Conservation (phyloP, 2,888 invertebrate species). For the Apamea epomidion region DNA sequence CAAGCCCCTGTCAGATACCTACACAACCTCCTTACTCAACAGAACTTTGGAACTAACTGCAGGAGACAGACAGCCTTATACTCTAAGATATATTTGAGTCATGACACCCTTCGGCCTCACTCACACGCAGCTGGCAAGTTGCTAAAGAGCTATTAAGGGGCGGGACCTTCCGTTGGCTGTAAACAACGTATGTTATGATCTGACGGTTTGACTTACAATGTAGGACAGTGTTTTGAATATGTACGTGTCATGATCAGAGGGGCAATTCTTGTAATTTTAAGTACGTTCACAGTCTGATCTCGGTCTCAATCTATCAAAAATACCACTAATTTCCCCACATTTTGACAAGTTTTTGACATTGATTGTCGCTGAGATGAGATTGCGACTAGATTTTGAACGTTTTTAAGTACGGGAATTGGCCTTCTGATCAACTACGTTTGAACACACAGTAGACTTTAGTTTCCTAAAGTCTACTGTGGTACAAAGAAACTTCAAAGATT, state of each 20-base stretch:
- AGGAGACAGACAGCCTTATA: conserved; percentile 37
- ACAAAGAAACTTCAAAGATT: background rate
- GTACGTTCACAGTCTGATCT: too few species aligned
- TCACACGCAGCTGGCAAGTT: conserved; percentile 36
- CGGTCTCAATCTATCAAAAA: too few species aligned
- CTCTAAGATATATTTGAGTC: conserved; percentile 37
- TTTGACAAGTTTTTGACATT: too few species aligned
- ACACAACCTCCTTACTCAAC: background rate
- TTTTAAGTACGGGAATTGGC: too few species aligned
- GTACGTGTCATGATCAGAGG: background rate
- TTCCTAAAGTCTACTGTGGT: background rate
- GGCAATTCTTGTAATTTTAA: too few species aligned
- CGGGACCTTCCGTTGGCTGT: conserved; percentile 6
- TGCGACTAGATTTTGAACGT: too few species aligned
- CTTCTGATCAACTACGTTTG: background rate
- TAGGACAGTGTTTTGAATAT: background rate
- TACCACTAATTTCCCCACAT: too few species aligned
- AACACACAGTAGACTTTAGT: too few species aligned
- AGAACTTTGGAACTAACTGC: conserved; percentile 52
- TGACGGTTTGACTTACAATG: conserved; percentile 4
- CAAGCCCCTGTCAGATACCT: background rate
- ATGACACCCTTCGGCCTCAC: conserved; percentile 17
- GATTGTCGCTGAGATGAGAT: too few species aligned
- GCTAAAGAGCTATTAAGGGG: conserved; percentile 43
- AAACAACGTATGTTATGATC: conserved; percentile 28